Evolutionary conservation across 2,888 invertebrate species (phyloP).

Genomic region (Tetanocera ferruginea): DNA sequence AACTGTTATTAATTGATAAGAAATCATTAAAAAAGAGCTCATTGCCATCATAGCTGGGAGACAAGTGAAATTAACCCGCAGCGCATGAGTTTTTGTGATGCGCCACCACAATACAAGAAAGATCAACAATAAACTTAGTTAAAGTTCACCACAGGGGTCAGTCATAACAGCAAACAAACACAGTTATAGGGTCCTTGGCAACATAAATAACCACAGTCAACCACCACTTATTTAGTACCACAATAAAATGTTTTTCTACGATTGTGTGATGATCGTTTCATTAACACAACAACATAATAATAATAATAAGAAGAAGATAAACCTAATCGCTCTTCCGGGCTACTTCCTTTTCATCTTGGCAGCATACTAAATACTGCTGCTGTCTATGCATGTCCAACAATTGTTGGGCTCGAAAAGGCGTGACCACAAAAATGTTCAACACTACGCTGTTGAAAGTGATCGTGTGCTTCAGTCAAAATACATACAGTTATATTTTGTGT

Average conservation of each 20-base stretch:
- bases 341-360: not conserved
- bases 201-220: not conserved
- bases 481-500: no score
- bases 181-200: constrained; percentile 14
- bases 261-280: constrained; percentile 14
- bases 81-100: not conserved
- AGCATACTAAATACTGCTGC: not conserved
- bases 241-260: not conserved
- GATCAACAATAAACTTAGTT: constrained; percentile 1
- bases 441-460: constrained; percentile 1
- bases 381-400: not conserved
- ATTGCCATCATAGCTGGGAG: not conserved
- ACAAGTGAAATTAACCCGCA: constrained; percentile 31
- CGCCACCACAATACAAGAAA: constrained; percentile 9
- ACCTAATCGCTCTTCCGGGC: not conserved
- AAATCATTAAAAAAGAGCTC: constrained; percentile 19
- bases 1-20: constrained; percentile 32
- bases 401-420: constrained; percentile 7
- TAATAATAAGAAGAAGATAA: not conserved
- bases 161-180: not conserved
- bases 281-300: not conserved
- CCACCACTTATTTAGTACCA: not conserved
- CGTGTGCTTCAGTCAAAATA: not conserved
- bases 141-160: constrained; percentile 29
- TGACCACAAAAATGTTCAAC: not conserved